Base-by-base conservation (phyloP, 2,797 vertebrate genomes). In the Esox masquinongy region DNA sequence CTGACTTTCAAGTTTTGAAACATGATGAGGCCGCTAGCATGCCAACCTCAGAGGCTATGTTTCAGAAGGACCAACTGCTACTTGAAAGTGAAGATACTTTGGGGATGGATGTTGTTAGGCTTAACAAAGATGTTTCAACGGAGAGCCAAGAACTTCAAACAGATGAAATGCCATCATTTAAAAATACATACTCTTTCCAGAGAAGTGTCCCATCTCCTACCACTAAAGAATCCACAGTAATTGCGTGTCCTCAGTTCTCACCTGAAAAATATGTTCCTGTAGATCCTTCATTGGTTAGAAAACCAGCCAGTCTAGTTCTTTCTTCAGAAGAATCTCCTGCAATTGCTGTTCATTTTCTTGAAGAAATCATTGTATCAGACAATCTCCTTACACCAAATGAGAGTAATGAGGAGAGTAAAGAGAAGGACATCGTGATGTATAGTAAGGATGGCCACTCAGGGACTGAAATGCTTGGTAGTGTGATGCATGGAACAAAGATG, bases 401-500 rank as follows among this genome's bases (percentile, higher is more conserved):
- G 16, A 5, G 1, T 29, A 17, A 9, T 22, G 53, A 17, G 5
- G 53, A n/a, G 31, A 53, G 8, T 6, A 22, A 49, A 70, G 43
- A 70, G 17, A 43, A 71, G 5, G 73, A 19, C 9, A 56, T 67
- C 26, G 3, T 16, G 31, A 72, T 50, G 17, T 12, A 50, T 24
- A 71, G 50, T 8, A 22, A 36, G 61, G 61, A 80, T 14, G 16
- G 34, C 59, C 64, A 70, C 15, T 49, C 56, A 3, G 19, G 77
- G 63, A 72, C 49, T 53, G 70, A 63, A 59, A 22, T 68, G 39
- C 70, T 61, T 39, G 68, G n/a, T 61, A 64, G 61, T 50, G 63
- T 47, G 24, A 22, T 2, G 11, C 69, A 70, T 14, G 72, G 26
- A 56, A 59, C 53, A 63, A 75, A 82, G 66, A 77, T n/a, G 29